Evolutionary conservation across 2,888 invertebrate species (phyloP).

Genomic region (Pristionchus fissidentatus): DNA sequence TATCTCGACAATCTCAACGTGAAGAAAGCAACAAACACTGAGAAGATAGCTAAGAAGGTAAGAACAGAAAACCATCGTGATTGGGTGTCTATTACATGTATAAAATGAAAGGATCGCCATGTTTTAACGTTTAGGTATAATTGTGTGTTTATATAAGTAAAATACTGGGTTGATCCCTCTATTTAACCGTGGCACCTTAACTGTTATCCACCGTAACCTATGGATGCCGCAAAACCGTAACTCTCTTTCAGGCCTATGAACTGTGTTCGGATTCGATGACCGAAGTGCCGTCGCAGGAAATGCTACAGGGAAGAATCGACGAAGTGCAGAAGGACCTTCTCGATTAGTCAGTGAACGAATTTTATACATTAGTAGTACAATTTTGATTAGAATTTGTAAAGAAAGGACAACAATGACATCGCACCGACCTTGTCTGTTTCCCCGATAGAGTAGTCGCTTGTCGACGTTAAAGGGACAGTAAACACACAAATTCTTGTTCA

Average conservation of each 20-base stretch:
- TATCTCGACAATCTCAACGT: conserved; percentile 55
- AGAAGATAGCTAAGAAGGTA: conserved; percentile 37
- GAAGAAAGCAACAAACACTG: neutral
- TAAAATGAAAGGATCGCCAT: neutral
- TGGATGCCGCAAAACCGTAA: neutral
- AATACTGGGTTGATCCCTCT: too few relatives aligned
- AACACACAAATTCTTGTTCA: too few relatives aligned
- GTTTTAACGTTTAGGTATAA: too few relatives aligned
- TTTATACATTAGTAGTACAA: neutral
- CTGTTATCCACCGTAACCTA: neutral
- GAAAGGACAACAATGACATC: too few relatives aligned
- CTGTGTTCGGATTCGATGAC: conserved; percentile 39
- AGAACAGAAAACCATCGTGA: too few relatives aligned
- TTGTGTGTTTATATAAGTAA: too few relatives aligned
- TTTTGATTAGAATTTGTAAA: too few relatives aligned
- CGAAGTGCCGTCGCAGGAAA: neutral
- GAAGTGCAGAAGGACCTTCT: conserved; percentile 44
- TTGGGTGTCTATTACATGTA: too few relatives aligned
- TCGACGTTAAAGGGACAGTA: too few relatives aligned
- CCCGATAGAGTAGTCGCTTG: too few relatives aligned
- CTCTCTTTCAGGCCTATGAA: conserved; percentile 38
- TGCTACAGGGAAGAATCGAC: conserved; percentile 23
- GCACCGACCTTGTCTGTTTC: too few relatives aligned
- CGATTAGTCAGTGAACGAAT: neutral
- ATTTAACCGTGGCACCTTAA: too few relatives aligned